Evolutionary conservation across 2,888 invertebrate species (phyloP).

Genomic region (Ophion obscuratus): DNA sequence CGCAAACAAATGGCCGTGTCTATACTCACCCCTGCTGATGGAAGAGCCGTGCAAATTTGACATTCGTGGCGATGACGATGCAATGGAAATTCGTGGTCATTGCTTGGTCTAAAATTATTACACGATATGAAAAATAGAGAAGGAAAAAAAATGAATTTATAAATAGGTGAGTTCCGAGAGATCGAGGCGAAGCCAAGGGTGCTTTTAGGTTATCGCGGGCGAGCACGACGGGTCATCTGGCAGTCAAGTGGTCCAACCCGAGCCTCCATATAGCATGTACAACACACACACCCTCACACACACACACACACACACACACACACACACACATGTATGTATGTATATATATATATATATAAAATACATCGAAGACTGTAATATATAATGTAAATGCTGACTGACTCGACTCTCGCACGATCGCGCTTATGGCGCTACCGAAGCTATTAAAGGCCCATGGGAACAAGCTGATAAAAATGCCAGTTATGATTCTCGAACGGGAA

Average conservation of each 20-base stretch:
- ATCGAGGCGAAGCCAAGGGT: constrained; percentile 81
- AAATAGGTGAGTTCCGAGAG: constrained; percentile 83
- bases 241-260: constrained; percentile 82
- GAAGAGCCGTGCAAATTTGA: background rate
- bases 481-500: constrained; percentile 58
- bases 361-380: constrained; percentile 27
- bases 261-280: constrained; percentile 35
- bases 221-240: constrained; percentile 83
- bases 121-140: constrained; percentile 68
- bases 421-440: constrained; percentile 79
- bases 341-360: constrained; percentile 23
- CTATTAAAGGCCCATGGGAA: constrained; percentile 82
- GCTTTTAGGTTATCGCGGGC: constrained; percentile 83
- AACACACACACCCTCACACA: background rate
- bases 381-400: constrained; percentile 68
- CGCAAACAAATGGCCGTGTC: too few relatives aligned
- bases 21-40: too few relatives aligned
- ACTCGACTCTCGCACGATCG: constrained; percentile 67
- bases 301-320: background rate
- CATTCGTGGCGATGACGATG: background rate
- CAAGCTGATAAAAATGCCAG: constrained; percentile 80
- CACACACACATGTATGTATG: background rate
- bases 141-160: constrained; percentile 73
- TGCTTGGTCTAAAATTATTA: constrained; percentile 58
- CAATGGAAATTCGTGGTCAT: constrained; percentile 30